Evolutionary conservation across 2,888 invertebrate species (phyloP).

Genomic region (Gnatocerus cornutus): DNA sequence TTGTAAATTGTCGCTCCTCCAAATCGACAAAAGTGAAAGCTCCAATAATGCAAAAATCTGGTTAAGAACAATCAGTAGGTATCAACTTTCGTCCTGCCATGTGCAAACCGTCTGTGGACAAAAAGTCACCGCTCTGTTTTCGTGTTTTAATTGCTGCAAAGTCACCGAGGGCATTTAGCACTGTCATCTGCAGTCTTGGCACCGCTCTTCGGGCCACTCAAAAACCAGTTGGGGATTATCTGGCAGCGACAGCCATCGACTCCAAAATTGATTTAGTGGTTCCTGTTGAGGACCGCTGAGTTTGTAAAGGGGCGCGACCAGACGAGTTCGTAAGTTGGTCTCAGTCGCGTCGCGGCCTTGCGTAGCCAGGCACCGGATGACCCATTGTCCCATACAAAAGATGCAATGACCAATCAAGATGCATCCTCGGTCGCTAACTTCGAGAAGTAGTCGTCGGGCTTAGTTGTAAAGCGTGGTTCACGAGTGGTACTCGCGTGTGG

Average conservation of each 20-base stretch:
- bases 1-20: neutral
- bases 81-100: constrained; percentile 8
- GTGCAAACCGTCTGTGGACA: constrained; percentile 7
- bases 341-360: constrained; percentile 34
- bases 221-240: constrained; percentile 27
- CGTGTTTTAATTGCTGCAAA: constrained; percentile 27
- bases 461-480: constrained; percentile 4
- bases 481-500: constrained; percentile 6
- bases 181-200: constrained; percentile 23
- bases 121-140: constrained; percentile 12
- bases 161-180: constrained; percentile 27
- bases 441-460: constrained; percentile 17
- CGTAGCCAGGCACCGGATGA: constrained; percentile 53
- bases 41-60: constrained; percentile 3
- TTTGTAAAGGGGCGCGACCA: constrained; percentile 19
- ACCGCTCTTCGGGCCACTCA: neutral
- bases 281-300: constrained; percentile 33
- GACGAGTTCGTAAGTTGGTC: constrained; percentile 14
- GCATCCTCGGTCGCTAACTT: constrained; percentile 47
- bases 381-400: constrained; percentile 56
- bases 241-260: constrained; percentile 41
- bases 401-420: constrained; percentile 53
- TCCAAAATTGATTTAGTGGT: constrained; percentile 35
- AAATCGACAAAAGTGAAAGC: neutral
- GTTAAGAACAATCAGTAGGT: neutral